phyloP scores from a whole-genome alignment of 2,888 invertebrate species.

The Yponomeuta malinellus region DNA sequence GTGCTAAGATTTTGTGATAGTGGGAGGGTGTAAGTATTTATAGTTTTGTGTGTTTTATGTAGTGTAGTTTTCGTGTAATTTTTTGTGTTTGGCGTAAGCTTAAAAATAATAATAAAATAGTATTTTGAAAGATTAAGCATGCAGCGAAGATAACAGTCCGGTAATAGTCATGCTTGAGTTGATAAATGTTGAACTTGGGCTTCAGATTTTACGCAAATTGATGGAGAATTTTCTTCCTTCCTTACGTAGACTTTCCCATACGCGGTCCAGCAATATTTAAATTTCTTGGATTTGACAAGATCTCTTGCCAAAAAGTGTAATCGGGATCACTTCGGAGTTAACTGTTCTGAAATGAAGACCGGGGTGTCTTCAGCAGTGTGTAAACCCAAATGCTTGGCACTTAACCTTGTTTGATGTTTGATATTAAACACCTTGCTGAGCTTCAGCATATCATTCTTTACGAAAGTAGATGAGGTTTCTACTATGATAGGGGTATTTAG shows the following conservation, averaged over 20 bases:
- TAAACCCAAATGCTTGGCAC: conserved; percentile 22
- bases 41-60: too few species aligned
- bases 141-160: neutral
- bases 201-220: conserved; percentile 17
- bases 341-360: too few species aligned
- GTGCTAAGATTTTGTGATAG: neutral
- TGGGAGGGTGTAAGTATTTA: neutral
- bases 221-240: conserved; percentile 17
- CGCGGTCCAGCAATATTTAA: conserved; percentile 21
- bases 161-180: conserved; percentile 14
- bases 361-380: conserved; percentile 5
- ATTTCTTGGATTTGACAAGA: neutral
- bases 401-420: conserved; percentile 20
- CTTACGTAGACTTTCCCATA: conserved; percentile 20
- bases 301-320: conserved; percentile 12
- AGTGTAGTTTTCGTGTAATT: too few species aligned
- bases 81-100: neutral
- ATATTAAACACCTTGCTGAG: conserved; percentile 21
- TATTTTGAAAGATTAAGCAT: neutral
- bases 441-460: conserved; percentile 18
- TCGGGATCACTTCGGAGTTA: conserved; percentile 8
- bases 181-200: conserved; percentile 11
- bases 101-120: neutral
- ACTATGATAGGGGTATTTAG: too few species aligned
- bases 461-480: too few species aligned